These are phyloP conservation scores for Bombyx mori DNA, from an alignment of 1,140 invertebrate genomes.

Conservation along the genomic window DNA sequence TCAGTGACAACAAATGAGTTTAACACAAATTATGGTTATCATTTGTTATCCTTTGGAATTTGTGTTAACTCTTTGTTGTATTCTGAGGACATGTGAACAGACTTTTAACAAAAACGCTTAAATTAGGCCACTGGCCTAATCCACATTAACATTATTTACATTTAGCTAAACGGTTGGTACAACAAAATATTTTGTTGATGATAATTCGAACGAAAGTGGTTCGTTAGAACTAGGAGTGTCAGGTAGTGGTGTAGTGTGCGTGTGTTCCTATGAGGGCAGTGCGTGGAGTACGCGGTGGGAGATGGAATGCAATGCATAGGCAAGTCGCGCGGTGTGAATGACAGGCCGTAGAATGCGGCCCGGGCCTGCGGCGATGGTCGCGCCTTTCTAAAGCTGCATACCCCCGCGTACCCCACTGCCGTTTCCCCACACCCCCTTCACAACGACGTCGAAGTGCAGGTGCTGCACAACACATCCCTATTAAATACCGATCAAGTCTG, in stretches of 20 bases:
- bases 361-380: constrained; percentile 66
- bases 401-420: constrained; percentile 34
- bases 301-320: constrained; percentile 68
- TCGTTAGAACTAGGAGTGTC: too few relatives aligned
- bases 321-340: constrained; percentile 69
- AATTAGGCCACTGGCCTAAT: constrained; percentile 59
- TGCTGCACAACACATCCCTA: constrained; percentile 62
- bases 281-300: constrained; percentile 51
- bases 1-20: constrained; percentile 71
- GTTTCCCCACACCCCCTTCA: constrained; percentile 39
- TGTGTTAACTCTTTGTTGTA: constrained; percentile 41
- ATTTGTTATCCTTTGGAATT: constrained; percentile 65
- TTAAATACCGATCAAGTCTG: constrained; percentile 67
- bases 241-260: background rate
- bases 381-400: constrained; percentile 69
- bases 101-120: constrained; percentile 23
- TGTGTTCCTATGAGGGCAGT: constrained; percentile 10
- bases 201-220: too few relatives aligned
- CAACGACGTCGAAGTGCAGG: constrained; percentile 54
- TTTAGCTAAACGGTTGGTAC: too few relatives aligned
- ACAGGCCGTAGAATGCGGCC: constrained; percentile 69
- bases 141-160: constrained; percentile 31
- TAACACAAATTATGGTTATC: constrained; percentile 70
- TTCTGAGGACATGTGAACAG: constrained; percentile 36
- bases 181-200: too few relatives aligned